phyloP scores from a whole-genome alignment of 2,113 vertebrate genomes.

The Calyptommatus sinebrachiatus region DNA sequence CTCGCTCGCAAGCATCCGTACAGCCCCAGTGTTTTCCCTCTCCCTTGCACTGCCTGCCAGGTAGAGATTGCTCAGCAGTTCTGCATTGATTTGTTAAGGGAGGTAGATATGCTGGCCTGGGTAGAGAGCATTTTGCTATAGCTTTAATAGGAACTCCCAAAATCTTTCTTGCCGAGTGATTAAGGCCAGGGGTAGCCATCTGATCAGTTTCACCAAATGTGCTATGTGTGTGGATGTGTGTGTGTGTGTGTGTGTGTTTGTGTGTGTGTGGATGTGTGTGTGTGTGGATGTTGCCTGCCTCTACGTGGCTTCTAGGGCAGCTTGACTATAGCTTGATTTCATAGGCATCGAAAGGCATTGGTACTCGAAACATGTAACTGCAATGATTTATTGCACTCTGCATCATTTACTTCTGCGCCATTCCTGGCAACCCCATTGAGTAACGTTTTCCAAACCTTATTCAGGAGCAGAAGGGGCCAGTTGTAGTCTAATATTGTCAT shows the following conservation, averaged over 20 bases:
- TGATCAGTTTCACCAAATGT: background rate
- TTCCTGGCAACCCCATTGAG: background rate
- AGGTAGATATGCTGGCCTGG: background rate
- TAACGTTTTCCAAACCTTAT: background rate
- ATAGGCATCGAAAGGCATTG: constrained; percentile 29
- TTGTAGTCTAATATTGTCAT: background rate
- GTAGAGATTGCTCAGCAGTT: constrained; percentile 28
- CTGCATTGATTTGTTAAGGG: constrained; percentile 28
- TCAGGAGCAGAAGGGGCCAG: background rate
- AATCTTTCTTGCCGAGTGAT: background rate
- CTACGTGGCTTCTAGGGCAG: background rate
- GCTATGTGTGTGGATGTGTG: background rate
- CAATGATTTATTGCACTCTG: background rate
- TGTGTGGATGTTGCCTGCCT: background rate
- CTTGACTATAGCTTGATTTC: background rate
- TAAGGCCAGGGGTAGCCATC: background rate
- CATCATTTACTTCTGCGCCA: constrained; percentile 6
- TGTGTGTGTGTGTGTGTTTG: background rate
- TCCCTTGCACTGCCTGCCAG: background rate
- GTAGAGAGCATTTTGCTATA: background rate
- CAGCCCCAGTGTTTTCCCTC: background rate
- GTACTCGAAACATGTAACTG: constrained; percentile 8
- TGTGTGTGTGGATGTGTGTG: too few species aligned
- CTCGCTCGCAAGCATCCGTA: background rate
- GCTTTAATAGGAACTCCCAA: background rate